Evolutionary conservation across 2,797 vertebrate species (phyloP), one percentile per base, ranked within the genome.

Genomic region (Brachyalestes nurse): DNA sequence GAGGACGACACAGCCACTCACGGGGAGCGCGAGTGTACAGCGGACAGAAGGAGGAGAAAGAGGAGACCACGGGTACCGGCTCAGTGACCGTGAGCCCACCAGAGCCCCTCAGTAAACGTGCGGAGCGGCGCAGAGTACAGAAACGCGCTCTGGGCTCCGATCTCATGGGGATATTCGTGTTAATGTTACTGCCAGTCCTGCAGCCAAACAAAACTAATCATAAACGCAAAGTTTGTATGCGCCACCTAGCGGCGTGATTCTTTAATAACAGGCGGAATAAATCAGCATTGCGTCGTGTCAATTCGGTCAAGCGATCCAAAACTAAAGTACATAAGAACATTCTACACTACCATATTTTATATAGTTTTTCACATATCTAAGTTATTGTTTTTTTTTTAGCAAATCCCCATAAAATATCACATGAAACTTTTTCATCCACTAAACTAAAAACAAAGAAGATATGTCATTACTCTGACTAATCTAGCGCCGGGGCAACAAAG

Each of bases 201-300:
- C 38, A 72, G 70, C 72, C 55, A 80, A 85, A 87, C 72, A 82
- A 81, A 71, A 75, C 49, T 47, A 49, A 76, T 79, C 79, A 72
- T 84, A 53, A 69, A 74, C 53, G 74, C 82, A 81, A 81, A 61
- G 80, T 66, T 6, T 75, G 85, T 76, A 12, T 45, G 85, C 91
- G 89, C 92, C 91, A 78, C 90, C 91, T 80, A 49, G 86, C 70
- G 93, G 89, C 8, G 7, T 49, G 38, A 23, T 34, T 57, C 2
- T 49, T 28, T 16, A n/a, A 38, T 66, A 38, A 75, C 34, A 45
- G 62, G 61, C 75, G 60, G 25, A 62, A 65, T 42, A 58, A 83
- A 76, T 57, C 74, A 65, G 7, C 38, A 16, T 77, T 60, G 69
- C 49, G 69, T 53, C 64, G 40, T 19, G 19, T 66, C 25, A n/a